phyloP scores from a whole-genome alignment of 2,113 vertebrate species.

The Plecotus auritus region DNA sequence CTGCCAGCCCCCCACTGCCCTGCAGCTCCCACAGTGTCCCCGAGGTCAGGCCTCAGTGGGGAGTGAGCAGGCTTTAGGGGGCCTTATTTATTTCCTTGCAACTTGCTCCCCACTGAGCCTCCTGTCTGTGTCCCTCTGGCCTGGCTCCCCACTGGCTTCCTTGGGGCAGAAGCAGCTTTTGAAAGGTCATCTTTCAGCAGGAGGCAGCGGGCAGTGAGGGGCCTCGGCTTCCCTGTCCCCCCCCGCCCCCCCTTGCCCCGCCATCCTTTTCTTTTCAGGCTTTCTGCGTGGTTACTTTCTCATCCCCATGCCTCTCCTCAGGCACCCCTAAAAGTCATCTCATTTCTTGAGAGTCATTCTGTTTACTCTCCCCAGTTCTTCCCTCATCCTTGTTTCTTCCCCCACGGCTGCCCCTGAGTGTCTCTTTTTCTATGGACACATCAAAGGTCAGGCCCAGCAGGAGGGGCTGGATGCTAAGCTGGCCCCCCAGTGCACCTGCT shows the following conservation, averaged over 20 bases:
- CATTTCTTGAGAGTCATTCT: not conserved
- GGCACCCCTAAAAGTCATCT: not conserved
- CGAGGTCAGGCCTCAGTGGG: constrained; percentile 66
- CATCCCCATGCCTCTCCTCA: not conserved
- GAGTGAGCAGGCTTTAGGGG: constrained; percentile 2
- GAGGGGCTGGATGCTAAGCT: not conserved
- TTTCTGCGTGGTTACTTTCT: not conserved
- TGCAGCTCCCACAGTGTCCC: constrained; percentile 13
- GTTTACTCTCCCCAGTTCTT: not conserved
- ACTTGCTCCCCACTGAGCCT: not conserved
- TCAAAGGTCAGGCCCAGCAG: constrained; percentile 66
- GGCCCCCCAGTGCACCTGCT: constrained; percentile 8
- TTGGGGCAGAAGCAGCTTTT: constrained; percentile 49
- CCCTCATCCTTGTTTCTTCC: not conserved
- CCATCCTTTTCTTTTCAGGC: not conserved
- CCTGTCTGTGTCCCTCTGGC: not conserved
- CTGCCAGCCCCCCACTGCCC: not conserved
- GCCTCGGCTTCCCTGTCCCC: not conserved
- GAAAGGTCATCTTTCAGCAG: constrained; percentile 65
- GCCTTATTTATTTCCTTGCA: constrained; percentile 46
- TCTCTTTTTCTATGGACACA: not conserved
- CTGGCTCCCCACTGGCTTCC: constrained; percentile 51
- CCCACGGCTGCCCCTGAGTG: not conserved
- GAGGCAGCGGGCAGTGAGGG: constrained; percentile 39
- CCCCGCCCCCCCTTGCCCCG: not conserved